A percentile compares a stretch with the other conserved stretches of the same genome.
These are phyloP conservation scores for Gymnopithys bicolor DNA, from an alignment of 2,797 vertebrate species.

Conservation along the genomic window DNA sequence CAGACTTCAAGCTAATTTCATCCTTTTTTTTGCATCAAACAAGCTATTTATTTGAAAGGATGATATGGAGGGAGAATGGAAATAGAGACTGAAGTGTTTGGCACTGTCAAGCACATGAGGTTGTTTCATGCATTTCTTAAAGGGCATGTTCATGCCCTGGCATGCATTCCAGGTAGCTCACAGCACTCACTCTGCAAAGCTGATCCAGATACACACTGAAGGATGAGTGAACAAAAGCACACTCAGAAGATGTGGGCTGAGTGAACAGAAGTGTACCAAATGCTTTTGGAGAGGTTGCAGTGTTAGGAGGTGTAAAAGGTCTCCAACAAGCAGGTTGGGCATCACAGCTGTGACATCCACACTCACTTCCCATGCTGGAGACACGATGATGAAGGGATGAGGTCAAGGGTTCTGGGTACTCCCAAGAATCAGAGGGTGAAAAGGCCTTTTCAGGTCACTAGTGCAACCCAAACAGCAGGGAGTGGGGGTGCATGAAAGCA, in stretches of 20 bases:
- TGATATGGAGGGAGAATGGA: background rate
- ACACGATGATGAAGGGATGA: rapidly evolving
- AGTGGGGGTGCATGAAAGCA: background rate
- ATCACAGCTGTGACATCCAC: background rate
- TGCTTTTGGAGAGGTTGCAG: rapidly evolving
- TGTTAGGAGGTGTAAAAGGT: background rate
- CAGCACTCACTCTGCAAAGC: background rate
- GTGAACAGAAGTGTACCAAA: background rate
- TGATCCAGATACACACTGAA: background rate
- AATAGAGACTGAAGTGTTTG: background rate
- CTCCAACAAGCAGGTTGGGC: rapidly evolving
- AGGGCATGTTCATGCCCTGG: rapidly evolving
- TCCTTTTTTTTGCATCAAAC: background rate
- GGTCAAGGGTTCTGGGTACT: background rate
- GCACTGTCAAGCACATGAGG: background rate
- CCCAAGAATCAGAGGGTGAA: rapidly evolving
- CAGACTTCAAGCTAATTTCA: background rate
- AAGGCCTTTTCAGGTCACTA: background rate
- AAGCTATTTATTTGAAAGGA: background rate
- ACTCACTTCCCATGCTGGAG: background rate
- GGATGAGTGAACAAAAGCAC: background rate
- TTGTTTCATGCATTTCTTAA: background rate
- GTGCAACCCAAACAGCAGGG: background rate
- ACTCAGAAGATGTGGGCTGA: rapidly evolving
- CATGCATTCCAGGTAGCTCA: background rate